Base-by-base conservation (phyloP, 23 tunicate genomes). In the Oikopleura albicans region DNA sequence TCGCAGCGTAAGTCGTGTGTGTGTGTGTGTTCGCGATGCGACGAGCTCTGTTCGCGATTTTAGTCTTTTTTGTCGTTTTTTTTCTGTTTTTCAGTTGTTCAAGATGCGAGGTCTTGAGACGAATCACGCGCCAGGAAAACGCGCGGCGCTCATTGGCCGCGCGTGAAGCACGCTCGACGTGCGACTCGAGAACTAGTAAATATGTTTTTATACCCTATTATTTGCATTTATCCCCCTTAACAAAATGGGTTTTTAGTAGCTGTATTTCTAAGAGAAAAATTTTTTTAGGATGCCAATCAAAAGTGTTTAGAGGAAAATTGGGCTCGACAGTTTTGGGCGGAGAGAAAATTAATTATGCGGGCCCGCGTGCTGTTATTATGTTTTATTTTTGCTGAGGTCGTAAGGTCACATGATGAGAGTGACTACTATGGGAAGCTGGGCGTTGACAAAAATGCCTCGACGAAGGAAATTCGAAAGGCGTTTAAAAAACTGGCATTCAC, bases 401-500 rank as follows among this genome's bases (percentile, higher is more conserved):
- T n/a, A n/a, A n/a, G n/a, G n/a, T n/a, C n/a, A n/a, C n/a, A 76
- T 38, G 0, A 57, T 83, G 90, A 38, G 40, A 88, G 87, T 86
- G 92, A 95, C 85, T 95, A 85, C 66, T 95, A 95, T 85, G 91
- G 89, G 66, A 83, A 76, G n/a, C 83, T 95, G 29, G 99, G 92
- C 49, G 57, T 95, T 37, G 83, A 85, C 0, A 95, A 91, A 84
- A 91, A 90, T 86, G 99, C 99, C 0, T 66, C 96, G 1, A 84
- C 40, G 33, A 95, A 95, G 83, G 92, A 95, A 76, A 95, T 95
- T 39, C 63, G 99, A 85, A 95, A 91, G 86, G 99, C 92, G 0
- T 95, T 95, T 66, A 95, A 95, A 66, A 95, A 95, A 57, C 40
- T 95, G 34, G 99, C 99, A 39, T 66, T 90, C 12, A 91, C 40